These are phyloP conservation scores for Nymphalis urticae DNA, from an alignment of 2,888 invertebrate species.

Conservation along the genomic window DNA sequence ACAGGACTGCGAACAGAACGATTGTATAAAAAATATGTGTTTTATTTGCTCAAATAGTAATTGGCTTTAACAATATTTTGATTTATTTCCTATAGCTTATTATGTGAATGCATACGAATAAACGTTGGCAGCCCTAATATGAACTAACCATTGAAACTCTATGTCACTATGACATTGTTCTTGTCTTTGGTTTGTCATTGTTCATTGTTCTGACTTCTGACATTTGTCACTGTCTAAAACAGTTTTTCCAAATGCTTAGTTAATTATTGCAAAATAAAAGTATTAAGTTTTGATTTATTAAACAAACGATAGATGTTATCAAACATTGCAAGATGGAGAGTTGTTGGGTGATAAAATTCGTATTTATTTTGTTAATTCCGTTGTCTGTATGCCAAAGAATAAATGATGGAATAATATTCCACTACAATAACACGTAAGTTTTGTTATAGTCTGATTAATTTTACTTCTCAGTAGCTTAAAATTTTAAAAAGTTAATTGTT, in stretches of 20 bases:
- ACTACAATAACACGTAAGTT: conserved; percentile 76
- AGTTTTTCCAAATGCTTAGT: not conserved
- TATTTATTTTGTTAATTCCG: conserved; percentile 16
- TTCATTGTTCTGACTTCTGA: too few relatives aligned
- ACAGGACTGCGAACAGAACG: too few relatives aligned
- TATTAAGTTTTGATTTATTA: not conserved
- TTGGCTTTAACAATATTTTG: too few relatives aligned
- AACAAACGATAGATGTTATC: conserved; percentile 20
- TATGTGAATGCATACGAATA: too few relatives aligned
- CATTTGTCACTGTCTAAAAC: not conserved
- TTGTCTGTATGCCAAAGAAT: conserved; percentile 19
- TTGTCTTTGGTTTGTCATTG: too few relatives aligned
- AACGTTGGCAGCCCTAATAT: too few relatives aligned
- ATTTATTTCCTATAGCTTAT: too few relatives aligned
- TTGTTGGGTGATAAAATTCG: conserved; percentile 18
- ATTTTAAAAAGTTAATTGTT: too few relatives aligned
- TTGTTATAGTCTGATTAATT: not conserved
- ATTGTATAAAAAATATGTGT: too few relatives aligned
- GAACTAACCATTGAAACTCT: too few relatives aligned
- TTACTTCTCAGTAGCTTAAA: not conserved
- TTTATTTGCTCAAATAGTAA: too few relatives aligned
- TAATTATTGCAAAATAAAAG: conserved; percentile 16
- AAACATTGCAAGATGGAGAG: conserved; percentile 22
- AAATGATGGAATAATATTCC: conserved; percentile 62
- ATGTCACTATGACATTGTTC: too few relatives aligned